Conservation (phyloP, 2,797 vertebrate species). For the Hylomyscus alleni region DNA sequence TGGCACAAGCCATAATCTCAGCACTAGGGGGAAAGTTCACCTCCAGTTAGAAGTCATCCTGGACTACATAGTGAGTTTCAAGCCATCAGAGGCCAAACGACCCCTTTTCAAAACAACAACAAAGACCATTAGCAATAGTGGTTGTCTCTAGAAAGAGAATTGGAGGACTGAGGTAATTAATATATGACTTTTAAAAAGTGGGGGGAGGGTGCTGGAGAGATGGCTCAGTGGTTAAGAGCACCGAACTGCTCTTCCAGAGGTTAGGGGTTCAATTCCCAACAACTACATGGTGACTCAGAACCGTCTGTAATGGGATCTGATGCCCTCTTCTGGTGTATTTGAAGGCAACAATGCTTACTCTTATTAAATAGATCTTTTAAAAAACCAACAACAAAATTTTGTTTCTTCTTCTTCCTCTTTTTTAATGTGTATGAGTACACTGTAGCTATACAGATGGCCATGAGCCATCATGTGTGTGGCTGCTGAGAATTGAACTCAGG, state of each 20-base stretch:
- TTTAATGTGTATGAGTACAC: too few relatives aligned
- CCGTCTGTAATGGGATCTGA: neutral
- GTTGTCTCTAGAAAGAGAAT: constrained; percentile 37
- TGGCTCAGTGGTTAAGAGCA: neutral
- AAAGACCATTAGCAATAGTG: neutral
- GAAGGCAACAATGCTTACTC: neutral
- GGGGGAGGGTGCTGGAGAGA: neutral
- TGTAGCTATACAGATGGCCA: too few relatives aligned
- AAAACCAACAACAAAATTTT: neutral
- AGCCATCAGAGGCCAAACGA: neutral
- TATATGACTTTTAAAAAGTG: neutral
- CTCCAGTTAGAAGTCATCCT: neutral
- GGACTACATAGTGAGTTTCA: neutral
- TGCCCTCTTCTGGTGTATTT: neutral
- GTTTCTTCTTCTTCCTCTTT: neutral
- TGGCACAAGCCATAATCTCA: neutral
- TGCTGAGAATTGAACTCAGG: too few relatives aligned
- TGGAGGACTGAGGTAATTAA: neutral
- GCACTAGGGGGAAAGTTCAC: neutral
- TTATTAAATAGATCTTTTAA: neutral
- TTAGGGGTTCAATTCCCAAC: neutral
- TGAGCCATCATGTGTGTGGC: too few relatives aligned
- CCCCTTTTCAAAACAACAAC: neutral
- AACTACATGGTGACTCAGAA: neutral
- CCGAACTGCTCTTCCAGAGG: neutral